Base-by-base conservation (phyloP, 2,888 invertebrate genomes). In the Halictus quadricinctus region DNA sequence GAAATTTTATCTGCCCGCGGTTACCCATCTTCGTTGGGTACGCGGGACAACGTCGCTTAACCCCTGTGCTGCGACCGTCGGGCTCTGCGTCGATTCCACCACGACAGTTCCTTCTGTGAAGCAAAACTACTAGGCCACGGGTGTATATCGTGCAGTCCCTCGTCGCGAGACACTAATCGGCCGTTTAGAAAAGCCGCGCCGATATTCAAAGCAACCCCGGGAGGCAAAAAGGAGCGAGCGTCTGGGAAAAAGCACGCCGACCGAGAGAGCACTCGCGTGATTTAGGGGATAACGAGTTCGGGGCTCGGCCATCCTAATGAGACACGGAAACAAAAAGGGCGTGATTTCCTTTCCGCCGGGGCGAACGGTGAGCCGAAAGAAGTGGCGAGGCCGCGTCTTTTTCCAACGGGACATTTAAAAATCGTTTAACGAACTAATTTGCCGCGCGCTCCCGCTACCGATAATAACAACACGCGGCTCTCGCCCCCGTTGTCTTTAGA, bases 241-340 rank as follows among this genome's bases (percentile, higher is more conserved):
- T 12, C n/a, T 12, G n/a, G 18, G 25, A 72, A 66, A 83, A 83
- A 83, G 43, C 58, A 58, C 58, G 60, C 75, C 41, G 50, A n/a
- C 58, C 29, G 43, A 43, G 29, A 72, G 43, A 76, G 43, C 13
- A 72, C 72, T 83, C 83, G 76, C 83, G 83, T 83, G 83, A 83
- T 83, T 83, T 83, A 83, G 72, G 83, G 72, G 83, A 83, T 83
- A 83, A 83, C 83, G 83, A 83, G 83, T 82, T 82, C 82, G 48
- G 69, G 83, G 36, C 64, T 69, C 50, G 60, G 50, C 64, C 41
- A 76, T 83, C 70, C 83, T 83, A 83, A 83, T 83, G 83, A 83
- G 83, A 83, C 83, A 83, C 76, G 83, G 83, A 83, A 83, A 76
- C 83, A 83, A 83, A 83, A 83, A 83, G 83, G 83, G 83, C 83